These are phyloP conservation scores for Chamaetylas fuelleborni DNA, from an alignment of 2,113 vertebrate genomes.

Conservation along the genomic window DNA sequence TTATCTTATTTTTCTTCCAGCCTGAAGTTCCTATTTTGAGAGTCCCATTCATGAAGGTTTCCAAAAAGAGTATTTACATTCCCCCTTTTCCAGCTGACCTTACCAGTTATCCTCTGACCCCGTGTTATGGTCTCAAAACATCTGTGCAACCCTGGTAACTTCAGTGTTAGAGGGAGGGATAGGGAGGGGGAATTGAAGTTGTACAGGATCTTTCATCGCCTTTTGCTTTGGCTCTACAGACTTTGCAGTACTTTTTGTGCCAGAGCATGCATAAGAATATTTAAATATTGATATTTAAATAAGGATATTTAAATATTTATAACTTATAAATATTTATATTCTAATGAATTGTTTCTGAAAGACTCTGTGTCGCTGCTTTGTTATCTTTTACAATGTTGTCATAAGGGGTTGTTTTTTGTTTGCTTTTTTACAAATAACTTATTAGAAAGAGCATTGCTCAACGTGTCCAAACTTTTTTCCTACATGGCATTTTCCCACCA, in stretches of 20 bases:
- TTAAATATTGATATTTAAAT: background rate
- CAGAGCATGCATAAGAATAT: conserved; percentile 10
- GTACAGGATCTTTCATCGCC: conserved; percentile 44
- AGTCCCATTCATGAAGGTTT: conserved; percentile 64
- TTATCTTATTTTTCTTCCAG: conserved; percentile 66
- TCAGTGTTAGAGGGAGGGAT: background rate
- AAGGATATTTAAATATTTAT: background rate
- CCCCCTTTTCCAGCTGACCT: conserved; percentile 63
- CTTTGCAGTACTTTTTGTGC: background rate
- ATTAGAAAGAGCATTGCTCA: conserved; percentile 2
- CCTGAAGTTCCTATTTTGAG: conserved; percentile 65
- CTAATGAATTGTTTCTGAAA: conserved; percentile 40
- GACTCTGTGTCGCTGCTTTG: background rate
- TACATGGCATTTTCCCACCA: background rate
- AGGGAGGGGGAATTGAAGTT: conserved; percentile 10
- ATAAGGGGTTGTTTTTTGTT: background rate
- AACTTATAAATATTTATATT: background rate
- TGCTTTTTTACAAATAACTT: conserved; percentile 3
- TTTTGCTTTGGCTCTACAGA: background rate
- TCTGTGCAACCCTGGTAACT: conserved; percentile 36
- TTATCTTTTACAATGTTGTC: background rate
- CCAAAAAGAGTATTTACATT: conserved; percentile 69
- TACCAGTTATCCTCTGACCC: conserved; percentile 72
- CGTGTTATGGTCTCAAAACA: conserved; percentile 65
- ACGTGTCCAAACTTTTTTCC: background rate